Conservation (phyloP, 2,113 vertebrate species). For the Carlito syrichta region DNA sequence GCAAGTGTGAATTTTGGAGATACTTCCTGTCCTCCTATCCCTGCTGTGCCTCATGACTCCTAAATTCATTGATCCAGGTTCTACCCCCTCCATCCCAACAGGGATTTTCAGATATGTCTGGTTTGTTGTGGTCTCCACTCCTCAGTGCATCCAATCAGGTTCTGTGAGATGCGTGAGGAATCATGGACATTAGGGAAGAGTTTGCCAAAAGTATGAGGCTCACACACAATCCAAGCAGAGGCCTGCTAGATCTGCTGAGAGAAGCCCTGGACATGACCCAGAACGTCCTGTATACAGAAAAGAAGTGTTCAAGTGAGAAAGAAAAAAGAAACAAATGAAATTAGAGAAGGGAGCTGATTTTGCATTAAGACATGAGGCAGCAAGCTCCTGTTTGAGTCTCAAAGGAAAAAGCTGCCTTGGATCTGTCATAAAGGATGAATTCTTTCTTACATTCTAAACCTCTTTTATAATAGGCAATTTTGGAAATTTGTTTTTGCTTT, state of each 20-base stretch:
- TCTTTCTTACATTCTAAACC: not conserved
- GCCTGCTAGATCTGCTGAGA: not conserved
- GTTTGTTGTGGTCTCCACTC: not conserved
- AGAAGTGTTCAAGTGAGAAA: not conserved
- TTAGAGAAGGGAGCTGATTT: not conserved
- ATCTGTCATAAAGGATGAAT: constrained; percentile 24
- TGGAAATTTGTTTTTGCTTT: not conserved
- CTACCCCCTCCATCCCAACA: not conserved
- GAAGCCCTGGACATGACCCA: not conserved
- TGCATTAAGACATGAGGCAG: not conserved
- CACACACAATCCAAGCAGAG: accelerated
- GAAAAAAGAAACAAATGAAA: not conserved
- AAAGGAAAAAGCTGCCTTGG: not conserved
- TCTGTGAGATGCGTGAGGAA: not conserved
- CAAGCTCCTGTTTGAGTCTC: not conserved
- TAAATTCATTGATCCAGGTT: not conserved
- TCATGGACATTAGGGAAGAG: not conserved
- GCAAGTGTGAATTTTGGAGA: not conserved
- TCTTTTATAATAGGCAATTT: not conserved
- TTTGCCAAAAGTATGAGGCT: not conserved
- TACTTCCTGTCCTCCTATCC: not conserved
- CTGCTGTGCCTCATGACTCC: not conserved
- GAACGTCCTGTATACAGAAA: not conserved
- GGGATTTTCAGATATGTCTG: not conserved
- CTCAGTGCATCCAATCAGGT: accelerated